Conservation (phyloP, 2,888 invertebrate species). For the Pristionchus maxplancki region DNA sequence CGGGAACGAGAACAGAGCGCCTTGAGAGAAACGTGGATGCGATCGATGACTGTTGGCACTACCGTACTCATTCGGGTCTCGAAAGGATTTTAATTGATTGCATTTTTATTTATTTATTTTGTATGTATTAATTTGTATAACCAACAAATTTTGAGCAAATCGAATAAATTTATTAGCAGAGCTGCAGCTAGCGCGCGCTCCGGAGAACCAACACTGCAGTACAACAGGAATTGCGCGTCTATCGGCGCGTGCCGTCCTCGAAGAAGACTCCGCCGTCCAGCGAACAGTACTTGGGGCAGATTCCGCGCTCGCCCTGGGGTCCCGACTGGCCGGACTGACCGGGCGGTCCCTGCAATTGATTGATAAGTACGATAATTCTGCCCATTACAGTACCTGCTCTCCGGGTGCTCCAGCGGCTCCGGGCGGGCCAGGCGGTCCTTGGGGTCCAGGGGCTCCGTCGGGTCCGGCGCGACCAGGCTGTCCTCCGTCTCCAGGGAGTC, state of each 20-base stretch:
- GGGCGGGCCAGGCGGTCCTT: slow-evolving; percentile 69
- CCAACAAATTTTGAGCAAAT: not conserved
- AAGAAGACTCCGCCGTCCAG: slow-evolving; percentile 75
- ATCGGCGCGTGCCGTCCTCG: slow-evolving; percentile 73
- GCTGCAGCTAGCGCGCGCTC: slow-evolving; percentile 43
- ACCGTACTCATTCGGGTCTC: not conserved
- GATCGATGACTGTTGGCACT: not conserved
- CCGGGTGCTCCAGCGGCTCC: slow-evolving; percentile 68
- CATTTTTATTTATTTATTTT: not conserved
- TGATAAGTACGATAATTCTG: not conserved
- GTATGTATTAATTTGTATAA: not conserved
- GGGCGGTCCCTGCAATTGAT: slow-evolving; percentile 63
- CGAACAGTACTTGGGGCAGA: slow-evolving; percentile 71
- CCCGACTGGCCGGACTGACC: slow-evolving; percentile 70
- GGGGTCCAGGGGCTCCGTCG: slow-evolving; percentile 70
- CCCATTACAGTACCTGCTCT: slow-evolving; percentile 57
- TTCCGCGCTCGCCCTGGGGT: slow-evolving; percentile 70
- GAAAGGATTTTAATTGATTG: not conserved
- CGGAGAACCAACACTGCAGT: slow-evolving; percentile 7
- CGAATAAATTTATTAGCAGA: slow-evolving; percentile 49
- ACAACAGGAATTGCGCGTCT: slow-evolving; percentile 7
- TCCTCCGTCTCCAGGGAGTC: slow-evolving; percentile 74
- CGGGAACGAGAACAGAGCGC: not conserved
- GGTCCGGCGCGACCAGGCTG: slow-evolving; percentile 67
- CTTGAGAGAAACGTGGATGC: not conserved